These are phyloP conservation scores for Lochmaea capreae DNA, from an alignment of 2,888 invertebrate genomes.

Conservation along the genomic window DNA sequence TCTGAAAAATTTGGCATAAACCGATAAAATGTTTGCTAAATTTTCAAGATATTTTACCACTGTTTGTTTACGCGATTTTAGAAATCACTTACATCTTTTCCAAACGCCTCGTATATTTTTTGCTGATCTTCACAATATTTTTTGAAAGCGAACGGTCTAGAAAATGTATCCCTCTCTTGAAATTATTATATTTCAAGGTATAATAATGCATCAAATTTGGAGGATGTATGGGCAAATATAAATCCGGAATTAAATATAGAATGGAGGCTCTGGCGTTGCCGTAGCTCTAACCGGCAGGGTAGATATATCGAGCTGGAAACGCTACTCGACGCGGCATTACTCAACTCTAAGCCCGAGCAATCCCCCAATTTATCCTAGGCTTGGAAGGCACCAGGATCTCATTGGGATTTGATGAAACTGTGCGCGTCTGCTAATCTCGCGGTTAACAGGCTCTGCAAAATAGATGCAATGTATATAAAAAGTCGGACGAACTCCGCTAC, in stretches of 20 bases:
- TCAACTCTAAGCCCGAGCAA: constrained; percentile 66
- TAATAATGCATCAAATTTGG: constrained; percentile 66
- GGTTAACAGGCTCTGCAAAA: constrained; percentile 67
- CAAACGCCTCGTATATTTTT: not conserved
- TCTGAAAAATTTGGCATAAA: too few species aligned
- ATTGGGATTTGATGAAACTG: constrained; percentile 67
- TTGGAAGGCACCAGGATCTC: constrained; percentile 65
- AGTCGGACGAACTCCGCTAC: constrained; percentile 13
- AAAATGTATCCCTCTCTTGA: constrained; percentile 59
- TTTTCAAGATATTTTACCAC: too few species aligned
- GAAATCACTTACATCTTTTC: not conserved
- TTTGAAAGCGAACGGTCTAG: constrained; percentile 17
- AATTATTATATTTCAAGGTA: constrained; percentile 66
- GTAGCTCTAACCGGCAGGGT: constrained; percentile 44
- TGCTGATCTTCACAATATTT: constrained; percentile 6
- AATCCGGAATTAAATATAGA: constrained; percentile 67
- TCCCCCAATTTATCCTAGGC: constrained; percentile 66
- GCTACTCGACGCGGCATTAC: constrained; percentile 65
- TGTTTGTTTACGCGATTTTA: too few species aligned
- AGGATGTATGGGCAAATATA: constrained; percentile 65
- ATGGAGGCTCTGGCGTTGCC: constrained; percentile 56
- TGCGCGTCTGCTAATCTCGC: constrained; percentile 65
- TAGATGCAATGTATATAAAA: constrained; percentile 59
- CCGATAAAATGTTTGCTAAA: too few species aligned
- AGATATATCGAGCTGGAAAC: constrained; percentile 66